A percentile compares a stretch with the other conserved stretches of the same genome.
Conservation (phyloP, 1,140 invertebrate species). For the Danaus plexippus region DNA sequence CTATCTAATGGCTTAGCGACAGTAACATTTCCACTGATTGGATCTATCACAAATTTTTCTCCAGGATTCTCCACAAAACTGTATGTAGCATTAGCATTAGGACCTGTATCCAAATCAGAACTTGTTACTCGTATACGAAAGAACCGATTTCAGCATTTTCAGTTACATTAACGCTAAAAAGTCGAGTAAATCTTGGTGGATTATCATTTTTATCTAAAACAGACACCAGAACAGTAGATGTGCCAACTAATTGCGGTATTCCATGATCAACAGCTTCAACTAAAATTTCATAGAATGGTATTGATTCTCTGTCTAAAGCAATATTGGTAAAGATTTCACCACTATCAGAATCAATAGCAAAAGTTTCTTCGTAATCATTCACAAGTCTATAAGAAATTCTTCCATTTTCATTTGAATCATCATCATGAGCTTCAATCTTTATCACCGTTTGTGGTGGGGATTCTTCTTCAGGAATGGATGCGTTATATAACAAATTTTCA, state of each 20-base stretch:
- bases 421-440: slow-evolving; percentile 86
- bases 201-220: slow-evolving; percentile 96
- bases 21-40: slow-evolving; percentile 91
- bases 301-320: slow-evolving; percentile 90
- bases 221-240: slow-evolving; percentile 86
- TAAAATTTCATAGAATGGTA: slow-evolving; percentile 85
- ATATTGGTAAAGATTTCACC: slow-evolving; percentile 90
- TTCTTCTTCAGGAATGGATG: slow-evolving; percentile 89
- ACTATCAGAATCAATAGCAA: slow-evolving; percentile 84
- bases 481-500: slow-evolving; percentile 85
- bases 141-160: slow-evolving; percentile 95
- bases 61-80: slow-evolving; percentile 90
- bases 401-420: slow-evolving; percentile 90
- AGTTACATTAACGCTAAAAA: slow-evolving; percentile 95
- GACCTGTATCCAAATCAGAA: slow-evolving; percentile 88
- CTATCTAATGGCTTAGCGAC: slow-evolving; percentile 87
- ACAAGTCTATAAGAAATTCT: slow-evolving; percentile 84
- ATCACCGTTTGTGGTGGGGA: slow-evolving; percentile 83
- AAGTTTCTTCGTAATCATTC: slow-evolving; percentile 83
- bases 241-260: slow-evolving; percentile 84
- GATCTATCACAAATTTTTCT: slow-evolving; percentile 91
- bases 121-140: slow-evolving; percentile 95
- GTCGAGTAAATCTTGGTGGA: slow-evolving; percentile 90
- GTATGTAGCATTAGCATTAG: slow-evolving; percentile 91
- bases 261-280: slow-evolving; percentile 93